A percentile compares a stretch with the other conserved stretches of the same genome.
These are phyloP conservation scores for Lagopus leucura DNA, from an alignment of 2,113 vertebrate species.

Conservation along the genomic window DNA sequence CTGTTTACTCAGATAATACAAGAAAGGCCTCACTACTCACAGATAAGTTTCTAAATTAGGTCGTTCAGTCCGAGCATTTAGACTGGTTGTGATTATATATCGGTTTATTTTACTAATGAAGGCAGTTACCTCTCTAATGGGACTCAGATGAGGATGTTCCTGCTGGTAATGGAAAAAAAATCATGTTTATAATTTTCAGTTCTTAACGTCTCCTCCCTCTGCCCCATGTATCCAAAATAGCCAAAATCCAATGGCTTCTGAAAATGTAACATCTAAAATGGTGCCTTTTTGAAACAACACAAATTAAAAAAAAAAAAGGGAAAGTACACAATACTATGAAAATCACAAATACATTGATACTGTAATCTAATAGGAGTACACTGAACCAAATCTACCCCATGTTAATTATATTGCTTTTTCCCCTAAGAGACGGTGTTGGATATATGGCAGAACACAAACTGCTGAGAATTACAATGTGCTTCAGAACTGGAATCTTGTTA, in stretches of 20 bases:
- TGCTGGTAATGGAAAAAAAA: constrained; percentile 15
- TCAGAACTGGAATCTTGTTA: constrained; percentile 19
- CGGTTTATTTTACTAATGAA: constrained; percentile 42
- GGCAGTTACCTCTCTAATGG: constrained; percentile 13
- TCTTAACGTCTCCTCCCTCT: background rate
- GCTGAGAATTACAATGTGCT: constrained; percentile 35
- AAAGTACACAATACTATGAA: background rate
- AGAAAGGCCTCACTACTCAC: background rate
- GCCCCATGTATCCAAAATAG: background rate
- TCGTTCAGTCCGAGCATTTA: constrained; percentile 3
- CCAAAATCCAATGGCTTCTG: constrained; percentile 11
- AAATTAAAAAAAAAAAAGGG: background rate
- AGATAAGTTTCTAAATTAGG: constrained; percentile 35
- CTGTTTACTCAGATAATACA: background rate
- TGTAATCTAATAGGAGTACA: background rate
- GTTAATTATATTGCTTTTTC: background rate
- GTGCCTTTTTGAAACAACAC: background rate
- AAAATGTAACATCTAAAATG: background rate
- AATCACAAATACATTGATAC: background rate
- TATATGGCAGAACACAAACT: constrained; percentile 8
- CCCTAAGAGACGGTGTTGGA: background rate
- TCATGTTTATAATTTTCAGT: background rate
- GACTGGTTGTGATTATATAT: background rate
- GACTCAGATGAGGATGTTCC: constrained; percentile 35
- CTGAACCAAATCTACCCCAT: background rate